Evolutionary conservation across 53 echinoderm and acorn worm species (phyloP).

Genomic region (Holothuria leucospilota): DNA sequence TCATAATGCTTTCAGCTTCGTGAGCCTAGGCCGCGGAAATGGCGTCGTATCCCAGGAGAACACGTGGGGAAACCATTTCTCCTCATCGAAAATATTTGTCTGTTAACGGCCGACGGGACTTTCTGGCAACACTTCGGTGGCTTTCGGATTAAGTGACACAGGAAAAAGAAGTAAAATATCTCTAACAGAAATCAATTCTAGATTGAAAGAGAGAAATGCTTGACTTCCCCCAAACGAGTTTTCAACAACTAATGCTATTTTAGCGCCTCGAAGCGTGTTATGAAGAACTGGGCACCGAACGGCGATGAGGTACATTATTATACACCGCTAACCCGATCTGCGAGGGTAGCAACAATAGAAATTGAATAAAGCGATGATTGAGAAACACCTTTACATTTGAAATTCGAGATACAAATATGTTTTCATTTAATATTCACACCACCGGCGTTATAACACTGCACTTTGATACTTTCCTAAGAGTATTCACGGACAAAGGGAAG

Average conservation of each 20-base stretch:
- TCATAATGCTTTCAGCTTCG: conserved; percentile 13
- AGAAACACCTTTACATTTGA: no score
- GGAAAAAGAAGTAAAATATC: conserved; percentile 5
- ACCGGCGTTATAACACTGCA: no score
- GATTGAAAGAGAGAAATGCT: conserved; percentile 35
- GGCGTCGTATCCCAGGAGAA: conserved; percentile 31
- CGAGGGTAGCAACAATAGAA: no score
- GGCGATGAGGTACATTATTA: no score
- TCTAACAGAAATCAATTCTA: conserved; percentile 34
- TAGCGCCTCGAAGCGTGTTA: conserved; percentile 35
- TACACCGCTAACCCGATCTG: no score
- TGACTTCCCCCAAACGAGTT: conserved; percentile 26
- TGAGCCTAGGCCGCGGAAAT: not conserved
- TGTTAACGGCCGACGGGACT: conserved; percentile 38
- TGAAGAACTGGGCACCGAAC: not conserved
- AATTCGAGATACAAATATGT: no score
- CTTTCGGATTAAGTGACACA: conserved; percentile 40
- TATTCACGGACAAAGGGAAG: no score
- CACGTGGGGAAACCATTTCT: conserved; percentile 35
- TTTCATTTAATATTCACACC: no score
- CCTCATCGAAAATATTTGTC: conserved; percentile 31
- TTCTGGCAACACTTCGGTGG: conserved; percentile 21
- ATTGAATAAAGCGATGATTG: no score
- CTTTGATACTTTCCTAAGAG: no score
- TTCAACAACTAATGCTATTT: conserved; percentile 19